Evolutionary conservation across 2,113 vertebrate genomes (phyloP), one percentile per base, ranked within the genome.

Genomic region (Camelus dromedarius): DNA sequence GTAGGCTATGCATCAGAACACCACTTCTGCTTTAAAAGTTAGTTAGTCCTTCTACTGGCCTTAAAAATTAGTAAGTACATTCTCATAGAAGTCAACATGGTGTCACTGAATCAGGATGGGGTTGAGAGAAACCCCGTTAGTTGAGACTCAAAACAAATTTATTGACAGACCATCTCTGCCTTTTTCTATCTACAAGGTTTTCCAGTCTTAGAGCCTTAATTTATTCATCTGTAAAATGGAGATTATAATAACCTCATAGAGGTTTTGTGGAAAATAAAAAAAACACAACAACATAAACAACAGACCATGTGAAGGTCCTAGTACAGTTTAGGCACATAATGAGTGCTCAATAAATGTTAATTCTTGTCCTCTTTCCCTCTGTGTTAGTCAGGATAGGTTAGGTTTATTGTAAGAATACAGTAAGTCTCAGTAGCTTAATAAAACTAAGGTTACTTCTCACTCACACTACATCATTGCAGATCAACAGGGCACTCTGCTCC

Each of bases 181-280:
- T 48, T n/a, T 76, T 52, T 24, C n/a, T 92, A 52, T 48, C 22
- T 12, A 48, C 24, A 20, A 73, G 24, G n/a, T 64, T 62, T n/a
- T 54, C n/a, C 72, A 54, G n/a, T 28, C 32, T 91, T 42, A 75
- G 48, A 70, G 20, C 13, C 46, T 91, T 35, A 72, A 30, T 64
- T 50, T 81, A 86, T n/a, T 67, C 30, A 56, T 46, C 13, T 19
- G 7, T 24, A 67, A 81, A 58, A 42, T 42, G 60, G 48, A 58
- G 16, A 60, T 9, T 82, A 75, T 86, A 58, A 24, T 42, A 67
- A 66, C 14, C 20, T 85, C 54, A 91, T 26, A 91, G 16, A 80
- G 16, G 18, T 73, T 95, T 90, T 75, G 0, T 76, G 50, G 94
- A 38, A 87, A 92, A 87, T 46, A 90, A 92, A 91, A n/a, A 82